Evolutionary conservation across 2,113 vertebrate genomes (phyloP), one percentile per base, ranked within the genome.

Genomic region (Lycocorax pyrrhopterus): DNA sequence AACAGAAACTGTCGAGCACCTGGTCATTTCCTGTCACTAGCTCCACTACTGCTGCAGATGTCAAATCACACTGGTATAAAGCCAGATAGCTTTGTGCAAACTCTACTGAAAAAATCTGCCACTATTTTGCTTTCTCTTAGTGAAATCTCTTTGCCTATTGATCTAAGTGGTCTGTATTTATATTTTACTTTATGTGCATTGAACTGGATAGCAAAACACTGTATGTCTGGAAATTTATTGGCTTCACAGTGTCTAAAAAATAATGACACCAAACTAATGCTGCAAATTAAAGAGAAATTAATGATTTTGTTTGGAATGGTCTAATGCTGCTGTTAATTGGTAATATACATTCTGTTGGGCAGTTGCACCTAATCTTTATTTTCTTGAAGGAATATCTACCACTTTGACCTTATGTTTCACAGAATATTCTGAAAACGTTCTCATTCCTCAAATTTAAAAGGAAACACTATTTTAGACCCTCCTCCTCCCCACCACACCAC

Each of bases 1-100:
- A 96, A 56, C 85, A 82, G 77, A 96, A 97, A 86, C 78, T 80
- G 67, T 89, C 26, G 87, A 96, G 96, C 90, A 93, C 46, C 92
- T 96, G 85, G 90, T 93, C 80, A 93, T 94, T 85, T 96, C 85
- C 92, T 59, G 78, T 64, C 85, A 93, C 53, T 62, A 66, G 58
- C 47, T 90, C 60, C 55, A 56, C 67, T 51, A 37, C 33, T 90
- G 46, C 55, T 80, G 55, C 51, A 90, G 63, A 60, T 74, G 75
- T 32, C 67, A 71, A 76, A 52, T 29, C 47, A 76, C 63, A 62
- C 15, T 55, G 23, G 26, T 60, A 60, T 26, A 60, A 60, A 60
- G 10, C 83, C 67, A 58, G 52, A 44, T 77, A 71, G 64, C 33
- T 82, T 87, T 16, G 33, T 53, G 55, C 19, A 73, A 79, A 60